phyloP scores from a whole-genome alignment of 2,797 vertebrate species.

The Heliangelus exortis region DNA sequence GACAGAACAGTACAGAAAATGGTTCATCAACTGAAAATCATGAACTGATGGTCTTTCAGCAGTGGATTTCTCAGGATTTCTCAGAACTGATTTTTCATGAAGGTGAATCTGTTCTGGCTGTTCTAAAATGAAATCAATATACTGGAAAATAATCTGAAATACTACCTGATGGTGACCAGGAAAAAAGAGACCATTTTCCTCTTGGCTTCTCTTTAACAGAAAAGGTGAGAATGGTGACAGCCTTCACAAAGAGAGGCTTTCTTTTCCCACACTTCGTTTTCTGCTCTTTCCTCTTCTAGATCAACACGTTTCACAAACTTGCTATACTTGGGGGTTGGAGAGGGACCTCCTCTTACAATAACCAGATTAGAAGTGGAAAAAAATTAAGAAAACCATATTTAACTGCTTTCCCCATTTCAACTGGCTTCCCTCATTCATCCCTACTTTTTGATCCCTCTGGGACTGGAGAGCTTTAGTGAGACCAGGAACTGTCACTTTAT shows the following conservation, averaged over 20 bases:
- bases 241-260: not conserved
- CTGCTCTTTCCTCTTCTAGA: not conserved
- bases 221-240: not conserved
- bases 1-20: not conserved
- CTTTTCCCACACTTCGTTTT: not conserved
- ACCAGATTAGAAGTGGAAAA: not conserved
- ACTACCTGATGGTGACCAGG: not conserved
- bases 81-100: not conserved
- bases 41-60: not conserved
- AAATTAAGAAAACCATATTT: not conserved
- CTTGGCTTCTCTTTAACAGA: not conserved
- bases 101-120: not conserved
- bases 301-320: not conserved
- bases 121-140: not conserved
- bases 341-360: not conserved
- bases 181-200: not conserved
- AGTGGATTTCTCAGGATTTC: not conserved
- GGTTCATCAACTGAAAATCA: not conserved
- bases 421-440: not conserved
- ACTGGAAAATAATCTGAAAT: not conserved
- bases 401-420: not conserved
- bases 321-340: not conserved
- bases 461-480: not conserved
- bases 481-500: not conserved
- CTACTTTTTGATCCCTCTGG: not conserved